These are phyloP conservation scores for Acrobasis consociella DNA, from an alignment of 2,888 invertebrate species.

Conservation along the genomic window DNA sequence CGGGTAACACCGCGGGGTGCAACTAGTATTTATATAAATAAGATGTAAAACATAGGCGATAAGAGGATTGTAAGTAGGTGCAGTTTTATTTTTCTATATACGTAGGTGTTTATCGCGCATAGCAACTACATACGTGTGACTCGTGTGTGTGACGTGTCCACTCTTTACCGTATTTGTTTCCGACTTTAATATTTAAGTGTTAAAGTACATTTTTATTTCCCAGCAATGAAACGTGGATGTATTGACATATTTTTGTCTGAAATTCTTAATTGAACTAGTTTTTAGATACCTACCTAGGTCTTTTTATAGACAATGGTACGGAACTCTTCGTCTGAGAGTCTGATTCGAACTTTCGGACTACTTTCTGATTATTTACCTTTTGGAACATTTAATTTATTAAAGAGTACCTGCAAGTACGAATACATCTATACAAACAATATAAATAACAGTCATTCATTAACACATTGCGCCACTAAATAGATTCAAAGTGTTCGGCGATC, in stretches of 20 bases:
- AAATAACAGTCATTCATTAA: neutral
- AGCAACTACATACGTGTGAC: neutral
- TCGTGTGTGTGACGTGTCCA: conserved; percentile 5
- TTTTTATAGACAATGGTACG: no score
- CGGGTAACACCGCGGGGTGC: no score
- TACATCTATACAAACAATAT: no score
- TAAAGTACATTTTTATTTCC: neutral
- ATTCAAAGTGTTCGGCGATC: neutral
- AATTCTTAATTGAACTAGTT: no score
- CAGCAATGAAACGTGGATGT: no score
- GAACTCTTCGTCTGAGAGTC: no score
- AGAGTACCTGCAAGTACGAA: no score
- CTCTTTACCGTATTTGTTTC: neutral
- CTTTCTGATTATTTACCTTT: no score
- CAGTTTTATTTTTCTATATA: conserved; percentile 12
- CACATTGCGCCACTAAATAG: neutral
- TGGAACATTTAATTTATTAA: no score
- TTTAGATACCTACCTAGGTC: no score
- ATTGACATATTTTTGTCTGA: no score
- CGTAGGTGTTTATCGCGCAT: conserved; percentile 21
- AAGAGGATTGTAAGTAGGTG: neutral
- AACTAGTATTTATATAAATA: neutral
- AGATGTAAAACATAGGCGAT: neutral
- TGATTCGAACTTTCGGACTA: no score
- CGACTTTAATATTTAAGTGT: neutral